Base-by-base conservation (phyloP, 2,888 invertebrate species). In the Pyrocoelia pectoralis region DNA sequence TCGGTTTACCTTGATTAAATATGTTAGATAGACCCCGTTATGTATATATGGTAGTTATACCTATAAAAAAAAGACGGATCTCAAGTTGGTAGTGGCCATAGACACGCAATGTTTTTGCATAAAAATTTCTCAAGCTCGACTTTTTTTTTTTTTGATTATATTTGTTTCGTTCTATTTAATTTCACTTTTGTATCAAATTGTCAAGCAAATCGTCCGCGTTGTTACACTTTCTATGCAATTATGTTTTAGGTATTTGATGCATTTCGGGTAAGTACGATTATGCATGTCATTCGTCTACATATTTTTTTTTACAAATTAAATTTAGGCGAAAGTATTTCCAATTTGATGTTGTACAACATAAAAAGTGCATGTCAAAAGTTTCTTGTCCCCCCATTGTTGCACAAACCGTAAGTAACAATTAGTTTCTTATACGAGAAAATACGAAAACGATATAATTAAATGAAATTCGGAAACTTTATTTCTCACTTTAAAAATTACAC, bases 181-280 rank as follows among this genome's bases (percentile, higher is more conserved):
- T 64, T 64, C 64, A 64, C 64, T 64, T 59, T 56, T 56, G 54
- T 43, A 41, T 43, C 56, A 50, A 56, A 46, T 53, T 64, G 64
- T 60, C 64, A 49, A 60, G 60, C 64, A 64, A 64, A 64, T 64
- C 65, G 65, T 43, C 65, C 65, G 54, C 43, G 58, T 52, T 64
- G 64, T 51, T 60, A 65, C 65, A 65, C 65, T 65, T 61, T 65
- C 65, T 65, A 64, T 56, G 50, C 52, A 64, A 64, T 64, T 64
- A 60, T 56, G 56, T 60, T n/a, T n/a, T 50, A 24, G 43, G 48
- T 19, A 28, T 50, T 41, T 61, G 55, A 55, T 59, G 53, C 55
- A 33, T 14, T 24, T 24, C 24, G 24, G 4, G 24, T n/a, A n/a
- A 24, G 24, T 6, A 50, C 40, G 55, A 59, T 58, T 64, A 64